phyloP scores from a whole-genome alignment of 2,797 vertebrate genomes.

The Pteropus rufus region DNA sequence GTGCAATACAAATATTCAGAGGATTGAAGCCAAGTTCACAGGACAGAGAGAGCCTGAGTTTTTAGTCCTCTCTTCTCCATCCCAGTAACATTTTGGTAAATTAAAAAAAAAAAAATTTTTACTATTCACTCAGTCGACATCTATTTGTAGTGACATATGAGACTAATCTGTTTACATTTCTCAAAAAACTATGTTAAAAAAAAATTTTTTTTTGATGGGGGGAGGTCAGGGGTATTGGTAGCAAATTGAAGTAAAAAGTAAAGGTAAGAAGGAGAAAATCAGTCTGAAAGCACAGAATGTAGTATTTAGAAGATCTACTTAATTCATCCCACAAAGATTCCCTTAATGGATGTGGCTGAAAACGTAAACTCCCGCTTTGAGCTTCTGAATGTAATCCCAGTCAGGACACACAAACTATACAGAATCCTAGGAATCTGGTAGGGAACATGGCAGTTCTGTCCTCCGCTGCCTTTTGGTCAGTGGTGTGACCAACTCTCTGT shows the following conservation, averaged over 20 bases:
- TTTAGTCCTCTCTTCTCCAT: neutral
- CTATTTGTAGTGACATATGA: neutral
- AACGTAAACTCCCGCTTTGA: neutral
- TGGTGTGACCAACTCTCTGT: neutral
- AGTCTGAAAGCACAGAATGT: neutral
- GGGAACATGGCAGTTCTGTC: neutral
- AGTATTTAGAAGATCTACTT: neutral
- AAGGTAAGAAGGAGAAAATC: neutral
- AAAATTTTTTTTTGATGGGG: neutral
- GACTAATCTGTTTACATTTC: neutral
- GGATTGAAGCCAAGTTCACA: neutral
- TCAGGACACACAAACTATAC: neutral
- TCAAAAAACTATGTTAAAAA: neutral
- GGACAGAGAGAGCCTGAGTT: neutral
- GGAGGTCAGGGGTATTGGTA: neutral
- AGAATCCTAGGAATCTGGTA: neutral
- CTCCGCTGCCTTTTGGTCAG: neutral
- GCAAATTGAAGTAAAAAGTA: neutral
- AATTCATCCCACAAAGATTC: neutral
- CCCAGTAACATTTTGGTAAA: neutral
- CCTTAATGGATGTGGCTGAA: neutral
- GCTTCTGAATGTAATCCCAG: neutral
- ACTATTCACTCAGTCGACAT: neutral
- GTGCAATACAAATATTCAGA: neutral
- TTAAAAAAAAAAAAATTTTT: neutral